These are phyloP conservation scores for Tenthredo notha DNA, from an alignment of 2,888 invertebrate genomes.

Conservation along the genomic window DNA sequence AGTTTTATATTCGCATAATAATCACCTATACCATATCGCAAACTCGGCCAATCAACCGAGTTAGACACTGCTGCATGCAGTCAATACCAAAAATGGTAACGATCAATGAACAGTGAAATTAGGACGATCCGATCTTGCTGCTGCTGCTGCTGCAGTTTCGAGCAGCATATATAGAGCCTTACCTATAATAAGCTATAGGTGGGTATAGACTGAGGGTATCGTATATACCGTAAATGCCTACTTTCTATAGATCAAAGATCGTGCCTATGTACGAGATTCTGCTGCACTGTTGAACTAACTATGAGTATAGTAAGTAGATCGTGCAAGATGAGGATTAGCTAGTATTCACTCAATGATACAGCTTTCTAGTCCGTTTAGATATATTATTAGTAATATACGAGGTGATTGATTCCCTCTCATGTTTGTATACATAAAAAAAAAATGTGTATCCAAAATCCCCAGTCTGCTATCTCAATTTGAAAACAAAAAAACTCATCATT, in stretches of 20 bases:
- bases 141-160: background rate
- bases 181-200: no score
- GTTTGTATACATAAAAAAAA: no score
- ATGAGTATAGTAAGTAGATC: background rate
- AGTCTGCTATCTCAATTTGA: no score
- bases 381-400: no score
- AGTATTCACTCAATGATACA: background rate
- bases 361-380: background rate
- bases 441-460: no score
- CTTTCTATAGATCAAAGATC: constrained; percentile 47
- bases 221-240: background rate
- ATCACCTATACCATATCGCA: background rate
- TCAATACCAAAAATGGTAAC: constrained; percentile 43
- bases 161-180: no score
- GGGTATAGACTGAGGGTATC: background rate
- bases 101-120: constrained; percentile 43
- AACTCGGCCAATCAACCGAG: constrained; percentile 6
- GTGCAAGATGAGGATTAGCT: background rate
- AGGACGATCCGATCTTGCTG: constrained; percentile 30
- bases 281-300: background rate
- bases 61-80: background rate
- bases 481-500: no score
- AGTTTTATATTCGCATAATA: background rate
- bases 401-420: no score
- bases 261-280: background rate